phyloP scores from a whole-genome alignment of 2,888 invertebrate species.

The Hypena proboscidalis region DNA sequence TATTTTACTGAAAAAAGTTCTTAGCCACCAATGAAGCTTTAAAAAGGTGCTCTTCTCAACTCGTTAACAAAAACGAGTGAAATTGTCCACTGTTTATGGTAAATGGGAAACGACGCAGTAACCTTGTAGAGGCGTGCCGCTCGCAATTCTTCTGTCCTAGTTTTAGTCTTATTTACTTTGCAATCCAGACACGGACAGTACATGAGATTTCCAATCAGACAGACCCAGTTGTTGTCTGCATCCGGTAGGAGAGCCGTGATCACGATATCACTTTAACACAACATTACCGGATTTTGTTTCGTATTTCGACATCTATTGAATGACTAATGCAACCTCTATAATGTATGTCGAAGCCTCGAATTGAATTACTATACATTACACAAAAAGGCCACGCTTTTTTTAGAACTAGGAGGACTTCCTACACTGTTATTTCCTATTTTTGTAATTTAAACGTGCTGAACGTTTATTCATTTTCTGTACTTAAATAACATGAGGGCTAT shows the following conservation, averaged over 20 bases:
- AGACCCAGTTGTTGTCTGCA: conserved; percentile 28
- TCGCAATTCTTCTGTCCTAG: conserved; percentile 45
- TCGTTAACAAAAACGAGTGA: conserved; percentile 43
- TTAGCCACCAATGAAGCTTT: too few species aligned
- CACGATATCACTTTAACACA: conserved; percentile 17
- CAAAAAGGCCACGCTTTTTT: conserved; percentile 8
- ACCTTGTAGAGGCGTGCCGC: conserved; percentile 22
- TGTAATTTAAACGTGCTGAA: not conserved
- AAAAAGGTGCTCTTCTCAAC: too few species aligned
- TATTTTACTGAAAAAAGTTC: too few species aligned
- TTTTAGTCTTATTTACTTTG: conserved; percentile 47
- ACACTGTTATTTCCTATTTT: conserved; percentile 1
- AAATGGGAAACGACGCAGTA: conserved; percentile 24
- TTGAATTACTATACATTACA: conserved; percentile 10
- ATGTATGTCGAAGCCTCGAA: conserved; percentile 16
- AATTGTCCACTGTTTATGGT: conserved; percentile 45
- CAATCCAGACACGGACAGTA: conserved; percentile 38
- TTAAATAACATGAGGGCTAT: conserved; percentile 4
- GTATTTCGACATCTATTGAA: conserved; percentile 21
- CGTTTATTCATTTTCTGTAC: not conserved
- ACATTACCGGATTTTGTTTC: conserved; percentile 20
- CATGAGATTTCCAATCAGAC: conserved; percentile 40
- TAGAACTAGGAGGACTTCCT: conserved; percentile 1
- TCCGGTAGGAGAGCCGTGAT: conserved; percentile 28
- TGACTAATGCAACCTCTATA: conserved; percentile 23